A percentile compares a stretch with the other conserved stretches of the same genome.
These are phyloP conservation scores for Gambelia wislizenii DNA, from an alignment of 2,797 vertebrate genomes.

Conservation along the genomic window DNA sequence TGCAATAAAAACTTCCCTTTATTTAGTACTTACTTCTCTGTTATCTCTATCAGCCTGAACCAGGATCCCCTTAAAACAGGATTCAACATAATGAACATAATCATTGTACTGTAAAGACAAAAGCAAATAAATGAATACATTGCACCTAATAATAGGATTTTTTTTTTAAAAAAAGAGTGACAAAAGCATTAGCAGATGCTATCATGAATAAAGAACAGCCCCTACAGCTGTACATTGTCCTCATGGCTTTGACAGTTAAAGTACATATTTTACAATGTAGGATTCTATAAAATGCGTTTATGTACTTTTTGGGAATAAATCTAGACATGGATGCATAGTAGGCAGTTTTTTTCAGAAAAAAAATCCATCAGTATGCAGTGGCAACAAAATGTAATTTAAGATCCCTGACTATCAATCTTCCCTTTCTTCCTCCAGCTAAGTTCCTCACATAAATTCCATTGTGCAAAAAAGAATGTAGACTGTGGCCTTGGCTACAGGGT, in stretches of 20 bases:
- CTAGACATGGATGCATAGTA: background rate
- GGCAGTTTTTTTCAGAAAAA: background rate
- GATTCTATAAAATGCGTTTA: background rate
- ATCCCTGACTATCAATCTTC: background rate
- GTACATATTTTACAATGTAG: background rate
- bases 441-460: background rate
- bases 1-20: rapidly evolving
- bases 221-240: background rate
- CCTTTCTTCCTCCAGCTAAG: background rate
- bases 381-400: background rate
- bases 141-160: background rate
- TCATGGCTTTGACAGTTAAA: background rate
- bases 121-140: background rate
- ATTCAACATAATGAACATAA: constrained; percentile 93
- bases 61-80: constrained; percentile 94
- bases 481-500: no score
- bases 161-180: background rate
- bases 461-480: background rate
- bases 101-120: constrained; percentile 90
- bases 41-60: constrained; percentile 98
- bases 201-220: background rate
- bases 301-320: background rate
- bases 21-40: constrained; percentile 87
- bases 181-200: background rate
- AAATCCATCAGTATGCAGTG: background rate